Conservation (phyloP, 2,113 vertebrate species). For the Tychaedon coryphoeus region DNA sequence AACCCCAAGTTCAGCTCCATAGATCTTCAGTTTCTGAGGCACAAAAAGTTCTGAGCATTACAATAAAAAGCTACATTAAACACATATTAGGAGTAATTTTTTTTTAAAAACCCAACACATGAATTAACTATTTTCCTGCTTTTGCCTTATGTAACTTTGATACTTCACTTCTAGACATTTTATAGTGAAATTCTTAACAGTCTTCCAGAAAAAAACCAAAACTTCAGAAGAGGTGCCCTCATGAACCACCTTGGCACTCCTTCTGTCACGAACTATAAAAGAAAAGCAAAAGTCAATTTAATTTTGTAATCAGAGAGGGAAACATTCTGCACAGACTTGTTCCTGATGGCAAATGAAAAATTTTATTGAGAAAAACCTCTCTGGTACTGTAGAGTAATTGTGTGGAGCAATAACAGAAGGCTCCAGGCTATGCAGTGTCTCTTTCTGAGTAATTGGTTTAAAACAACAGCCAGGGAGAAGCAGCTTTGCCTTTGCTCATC, state of each 20-base stretch:
- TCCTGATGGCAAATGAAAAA: conserved; percentile 10
- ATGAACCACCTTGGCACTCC: not conserved
- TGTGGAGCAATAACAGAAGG: not conserved
- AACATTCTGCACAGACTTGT: not conserved
- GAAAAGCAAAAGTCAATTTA: not conserved
- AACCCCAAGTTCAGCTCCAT: not conserved
- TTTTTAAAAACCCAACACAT: not conserved
- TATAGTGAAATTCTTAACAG: not conserved
- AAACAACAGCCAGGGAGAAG: not conserved
- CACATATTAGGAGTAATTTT: not conserved
- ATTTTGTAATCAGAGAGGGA: not conserved
- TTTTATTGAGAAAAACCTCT: not conserved
- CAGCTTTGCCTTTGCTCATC: not conserved
- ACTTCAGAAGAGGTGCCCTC: not conserved
- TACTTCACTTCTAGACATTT: not conserved
- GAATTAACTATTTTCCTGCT: not conserved
- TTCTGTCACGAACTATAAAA: not conserved
- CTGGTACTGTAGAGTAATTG: not conserved
- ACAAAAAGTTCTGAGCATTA: not conserved
- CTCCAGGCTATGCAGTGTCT: not conserved
- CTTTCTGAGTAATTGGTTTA: not conserved
- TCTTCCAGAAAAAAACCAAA: not conserved
- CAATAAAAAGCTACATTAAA: not conserved
- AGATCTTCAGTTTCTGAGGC: not conserved
- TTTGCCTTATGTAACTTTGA: not conserved